Conservation (phyloP, 2,797 vertebrate genomes). For the Pampus argenteus region DNA sequence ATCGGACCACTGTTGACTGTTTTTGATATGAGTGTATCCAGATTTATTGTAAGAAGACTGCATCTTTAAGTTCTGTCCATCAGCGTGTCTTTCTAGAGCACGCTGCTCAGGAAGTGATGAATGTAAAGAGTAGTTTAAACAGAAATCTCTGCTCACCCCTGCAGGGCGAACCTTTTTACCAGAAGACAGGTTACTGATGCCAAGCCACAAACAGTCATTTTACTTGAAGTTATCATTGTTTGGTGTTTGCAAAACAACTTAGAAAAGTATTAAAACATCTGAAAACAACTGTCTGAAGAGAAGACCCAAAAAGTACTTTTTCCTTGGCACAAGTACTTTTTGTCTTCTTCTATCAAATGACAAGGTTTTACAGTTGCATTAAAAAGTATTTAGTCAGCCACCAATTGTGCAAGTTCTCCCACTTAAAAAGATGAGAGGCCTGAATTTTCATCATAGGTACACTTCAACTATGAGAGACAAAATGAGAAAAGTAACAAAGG, state of each 20-base stretch:
- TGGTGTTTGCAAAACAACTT: no score
- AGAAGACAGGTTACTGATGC: not conserved
- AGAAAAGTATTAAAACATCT: no score
- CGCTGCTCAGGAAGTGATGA: constrained; percentile 16
- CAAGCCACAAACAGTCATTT: not conserved
- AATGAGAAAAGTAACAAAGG: no score
- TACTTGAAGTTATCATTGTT: not conserved
- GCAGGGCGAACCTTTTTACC: not conserved
- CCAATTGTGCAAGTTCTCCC: no score
- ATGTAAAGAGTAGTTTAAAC: not conserved
- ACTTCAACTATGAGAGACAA: no score
- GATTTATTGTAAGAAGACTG: not conserved
- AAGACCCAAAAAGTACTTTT: no score
- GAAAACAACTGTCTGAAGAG: no score
- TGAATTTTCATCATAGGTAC: no score
- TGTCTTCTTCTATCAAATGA: not conserved
- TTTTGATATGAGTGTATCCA: not conserved
- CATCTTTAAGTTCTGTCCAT: not conserved
- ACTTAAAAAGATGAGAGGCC: no score
- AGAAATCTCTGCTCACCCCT: not conserved
- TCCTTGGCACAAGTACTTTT: no score
- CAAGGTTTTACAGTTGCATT: no score
- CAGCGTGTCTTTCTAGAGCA: not conserved
- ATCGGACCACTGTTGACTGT: not conserved
- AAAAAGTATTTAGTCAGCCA: no score